Percentiles rank a stretch among this genome's conserved stretches.
phyloP scores from a whole-genome alignment of 2,113 vertebrate genomes.

The Fulmarus glacialis region DNA sequence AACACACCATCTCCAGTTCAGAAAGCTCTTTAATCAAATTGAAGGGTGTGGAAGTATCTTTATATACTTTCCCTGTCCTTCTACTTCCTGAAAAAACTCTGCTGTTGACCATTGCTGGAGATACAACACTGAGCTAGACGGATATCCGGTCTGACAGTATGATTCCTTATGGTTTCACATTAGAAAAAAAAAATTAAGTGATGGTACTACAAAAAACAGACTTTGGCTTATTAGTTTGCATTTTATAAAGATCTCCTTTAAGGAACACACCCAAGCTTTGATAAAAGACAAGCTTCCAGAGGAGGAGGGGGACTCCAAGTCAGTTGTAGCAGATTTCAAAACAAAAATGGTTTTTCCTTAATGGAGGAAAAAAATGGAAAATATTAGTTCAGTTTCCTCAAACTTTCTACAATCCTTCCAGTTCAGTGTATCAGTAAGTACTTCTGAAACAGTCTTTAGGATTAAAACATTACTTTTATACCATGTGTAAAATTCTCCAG shows the following conservation, averaged over 20 bases:
- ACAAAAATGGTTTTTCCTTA: rapidly evolving
- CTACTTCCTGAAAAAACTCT: neutral
- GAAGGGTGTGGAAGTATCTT: neutral
- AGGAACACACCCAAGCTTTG: neutral
- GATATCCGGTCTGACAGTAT: neutral
- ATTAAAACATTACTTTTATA: neutral
- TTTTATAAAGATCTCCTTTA: neutral
- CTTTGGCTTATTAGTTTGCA: neutral
- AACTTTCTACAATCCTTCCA: neutral
- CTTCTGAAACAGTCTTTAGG: neutral
- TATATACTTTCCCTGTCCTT: neutral
- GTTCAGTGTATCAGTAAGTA: neutral
- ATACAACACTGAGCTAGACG: neutral
- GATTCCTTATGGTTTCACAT: neutral
- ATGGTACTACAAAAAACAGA: neutral
- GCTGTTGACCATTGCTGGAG: neutral
- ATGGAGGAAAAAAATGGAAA: neutral
- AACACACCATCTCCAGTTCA: neutral
- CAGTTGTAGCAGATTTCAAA: neutral
- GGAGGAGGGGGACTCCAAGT: rapidly evolving
- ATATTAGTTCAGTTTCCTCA: neutral
- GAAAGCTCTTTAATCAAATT: neutral
- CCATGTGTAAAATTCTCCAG: rapidly evolving
- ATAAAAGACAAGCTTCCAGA: neutral
- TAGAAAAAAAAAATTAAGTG: neutral